Evolutionary conservation across 1,140 invertebrate genomes (phyloP), one percentile per base, ranked within the genome.

Genomic region (Microplitis mediator): DNA sequence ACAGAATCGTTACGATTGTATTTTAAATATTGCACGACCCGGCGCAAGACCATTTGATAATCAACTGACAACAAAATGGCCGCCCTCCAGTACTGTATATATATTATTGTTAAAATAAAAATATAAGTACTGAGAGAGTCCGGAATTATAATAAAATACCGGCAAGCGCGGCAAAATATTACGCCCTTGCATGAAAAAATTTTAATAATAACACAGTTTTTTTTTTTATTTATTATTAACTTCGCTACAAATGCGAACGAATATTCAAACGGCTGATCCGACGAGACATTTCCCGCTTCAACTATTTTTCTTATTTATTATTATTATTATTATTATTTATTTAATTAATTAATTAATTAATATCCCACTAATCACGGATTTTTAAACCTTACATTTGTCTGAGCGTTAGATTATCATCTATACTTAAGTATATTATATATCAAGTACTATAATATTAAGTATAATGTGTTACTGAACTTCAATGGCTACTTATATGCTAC

Each of bases 11-110:
- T 63, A 52, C 16, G 39, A 78, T 32, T 78, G 80, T 86, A 86
- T 75, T 23, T 23, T 77, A 82, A 81, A 85, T 86, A 86, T 86
- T 86, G 85, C 85, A 86, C 85, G 77, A 78, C 76, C 85, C 85
- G 85, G 85, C 85, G 83, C 83, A 81, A 72, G 66, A 67, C 36
- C 50, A 23, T 65, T 50, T 23, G 14, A 23, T 4, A 5, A 6
- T 58, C 45, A 51, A 13, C 52, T 51, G 54, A 52, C 56, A 16
- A 45, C 39, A 45, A 45, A 45, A 45, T 45, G 61, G 16, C 13
- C 16, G 71, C 16, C 56, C 70, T 23, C 64, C 58, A 51, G 60
- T 72, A 66, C 36, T 72, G 50, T 71, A 72, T 72, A 34, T 65
- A 23, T 23, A 23, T 23, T 23, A 23, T 23, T 23, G 2, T 23